These are phyloP conservation scores for Nasua narica DNA, from an alignment of 2,797 vertebrate species.

Conservation along the genomic window DNA sequence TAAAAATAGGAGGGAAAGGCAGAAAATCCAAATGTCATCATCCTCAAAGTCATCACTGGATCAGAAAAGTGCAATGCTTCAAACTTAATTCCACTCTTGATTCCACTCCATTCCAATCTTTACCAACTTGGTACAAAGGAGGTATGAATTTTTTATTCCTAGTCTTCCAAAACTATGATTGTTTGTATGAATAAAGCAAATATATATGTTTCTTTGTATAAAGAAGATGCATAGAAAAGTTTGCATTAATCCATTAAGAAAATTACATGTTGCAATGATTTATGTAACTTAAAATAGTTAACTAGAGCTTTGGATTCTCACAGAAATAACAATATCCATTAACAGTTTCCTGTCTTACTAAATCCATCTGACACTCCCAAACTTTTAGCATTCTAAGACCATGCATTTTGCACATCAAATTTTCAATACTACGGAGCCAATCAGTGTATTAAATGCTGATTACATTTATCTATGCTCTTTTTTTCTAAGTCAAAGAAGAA, in stretches of 20 bases:
- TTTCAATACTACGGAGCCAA: not conserved
- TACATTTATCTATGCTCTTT: not conserved
- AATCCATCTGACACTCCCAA: not conserved
- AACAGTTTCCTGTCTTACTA: not conserved
- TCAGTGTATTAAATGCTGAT: not conserved
- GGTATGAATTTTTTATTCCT: not conserved
- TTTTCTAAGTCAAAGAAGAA: constrained; percentile 13
- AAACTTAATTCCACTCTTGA: not conserved
- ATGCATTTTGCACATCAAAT: not conserved
- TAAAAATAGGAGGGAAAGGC: not conserved
- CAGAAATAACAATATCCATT: not conserved
- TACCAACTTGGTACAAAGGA: not conserved
- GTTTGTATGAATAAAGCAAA: not conserved
- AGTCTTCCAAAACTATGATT: not conserved
- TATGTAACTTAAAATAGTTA: constrained; percentile 39
- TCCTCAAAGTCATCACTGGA: not conserved
- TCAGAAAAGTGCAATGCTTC: not conserved
- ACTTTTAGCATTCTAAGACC: not conserved
- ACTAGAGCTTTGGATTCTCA: not conserved
- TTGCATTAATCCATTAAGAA: constrained; percentile 27
- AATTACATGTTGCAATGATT: not conserved
- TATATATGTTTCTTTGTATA: not conserved
- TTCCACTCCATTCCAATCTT: too few relatives aligned
- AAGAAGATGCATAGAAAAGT: not conserved
- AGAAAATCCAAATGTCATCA: not conserved